Conservation (phyloP, 2,797 vertebrate genomes). For the Poecilia wingei region DNA sequence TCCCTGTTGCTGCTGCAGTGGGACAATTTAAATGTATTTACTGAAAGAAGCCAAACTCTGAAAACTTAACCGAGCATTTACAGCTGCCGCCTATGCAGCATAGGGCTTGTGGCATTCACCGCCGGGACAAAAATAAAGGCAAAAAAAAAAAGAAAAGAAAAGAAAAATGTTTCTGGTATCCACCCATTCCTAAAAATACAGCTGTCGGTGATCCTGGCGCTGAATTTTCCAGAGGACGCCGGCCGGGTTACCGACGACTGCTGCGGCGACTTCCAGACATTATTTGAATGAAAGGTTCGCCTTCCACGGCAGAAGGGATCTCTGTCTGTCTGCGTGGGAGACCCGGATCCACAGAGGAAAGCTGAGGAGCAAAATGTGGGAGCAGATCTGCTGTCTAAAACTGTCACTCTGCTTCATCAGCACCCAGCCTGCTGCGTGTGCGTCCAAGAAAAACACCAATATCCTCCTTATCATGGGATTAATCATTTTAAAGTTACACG, state of each 20-base stretch:
- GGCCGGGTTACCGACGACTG: constrained; percentile 49
- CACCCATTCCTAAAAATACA: constrained; percentile 81
- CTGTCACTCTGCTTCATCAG: constrained; percentile 72
- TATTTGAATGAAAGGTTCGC: constrained; percentile 44
- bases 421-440: constrained; percentile 21
- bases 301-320: neutral
- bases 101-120: constrained; percentile 79
- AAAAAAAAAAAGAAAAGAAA: constrained; percentile 88
- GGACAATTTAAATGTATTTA: constrained; percentile 1
- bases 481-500: neutral
- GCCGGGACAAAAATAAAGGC: constrained; percentile 83
- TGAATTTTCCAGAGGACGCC: constrained; percentile 64
- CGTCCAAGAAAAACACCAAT: neutral
- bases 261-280: constrained; percentile 21
- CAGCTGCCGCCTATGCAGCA: constrained; percentile 65
- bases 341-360: neutral
- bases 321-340: neutral
- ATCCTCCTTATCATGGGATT: no score
- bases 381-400: constrained; percentile 52
- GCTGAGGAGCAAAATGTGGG: neutral
- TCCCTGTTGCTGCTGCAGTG: constrained; percentile 58
- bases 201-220: constrained; percentile 62
- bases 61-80: constrained; percentile 53
- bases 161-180: constrained; percentile 69
- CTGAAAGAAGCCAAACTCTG: constrained; percentile 11